Conservation (phyloP, 23 tunicate species). For the Ciona savignyi region DNA sequence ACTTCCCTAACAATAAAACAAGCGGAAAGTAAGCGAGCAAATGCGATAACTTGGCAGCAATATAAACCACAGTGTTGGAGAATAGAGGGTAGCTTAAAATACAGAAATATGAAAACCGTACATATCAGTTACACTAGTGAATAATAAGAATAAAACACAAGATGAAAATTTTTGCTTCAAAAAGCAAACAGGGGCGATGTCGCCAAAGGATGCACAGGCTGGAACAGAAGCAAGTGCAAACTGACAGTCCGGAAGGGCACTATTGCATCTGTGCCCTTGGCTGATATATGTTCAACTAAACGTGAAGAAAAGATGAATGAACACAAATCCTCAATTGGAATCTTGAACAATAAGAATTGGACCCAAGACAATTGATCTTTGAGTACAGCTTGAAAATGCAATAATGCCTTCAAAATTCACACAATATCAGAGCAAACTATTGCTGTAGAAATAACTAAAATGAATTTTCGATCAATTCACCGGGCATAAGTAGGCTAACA, state of each 20-base stretch:
- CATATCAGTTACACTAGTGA: constrained; percentile 56
- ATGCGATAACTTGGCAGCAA: constrained; percentile 63
- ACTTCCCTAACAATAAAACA: constrained; percentile 50
- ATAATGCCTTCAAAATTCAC: constrained; percentile 40
- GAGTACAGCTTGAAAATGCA: constrained; percentile 33
- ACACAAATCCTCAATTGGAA: not conserved
- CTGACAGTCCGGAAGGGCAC: constrained; percentile 26
- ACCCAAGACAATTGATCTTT: constrained; percentile 4
- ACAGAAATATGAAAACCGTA: constrained; percentile 57
- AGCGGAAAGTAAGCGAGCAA: constrained; percentile 49
- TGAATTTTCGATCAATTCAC: too few relatives aligned
- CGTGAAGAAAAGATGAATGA: not conserved
- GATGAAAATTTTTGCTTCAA: constrained; percentile 12
- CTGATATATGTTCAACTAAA: constrained; percentile 16
- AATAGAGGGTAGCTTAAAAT: constrained; percentile 59
- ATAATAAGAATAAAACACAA: constrained; percentile 34
- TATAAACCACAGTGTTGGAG: constrained; percentile 59
- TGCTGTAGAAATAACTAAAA: constrained; percentile 9
- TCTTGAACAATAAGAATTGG: constrained; percentile 7
- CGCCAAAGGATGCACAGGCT: constrained; percentile 3
- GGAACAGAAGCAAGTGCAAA: constrained; percentile 15
- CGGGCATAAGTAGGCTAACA: too few relatives aligned
- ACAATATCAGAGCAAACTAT: constrained; percentile 14
- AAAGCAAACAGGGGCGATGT: not conserved
- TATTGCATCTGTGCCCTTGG: constrained; percentile 54